A percentile compares a stretch with the other conserved stretches of the same genome.
Conservation (phyloP, 2,113 vertebrate species). For the Mionectes macconnelli region DNA sequence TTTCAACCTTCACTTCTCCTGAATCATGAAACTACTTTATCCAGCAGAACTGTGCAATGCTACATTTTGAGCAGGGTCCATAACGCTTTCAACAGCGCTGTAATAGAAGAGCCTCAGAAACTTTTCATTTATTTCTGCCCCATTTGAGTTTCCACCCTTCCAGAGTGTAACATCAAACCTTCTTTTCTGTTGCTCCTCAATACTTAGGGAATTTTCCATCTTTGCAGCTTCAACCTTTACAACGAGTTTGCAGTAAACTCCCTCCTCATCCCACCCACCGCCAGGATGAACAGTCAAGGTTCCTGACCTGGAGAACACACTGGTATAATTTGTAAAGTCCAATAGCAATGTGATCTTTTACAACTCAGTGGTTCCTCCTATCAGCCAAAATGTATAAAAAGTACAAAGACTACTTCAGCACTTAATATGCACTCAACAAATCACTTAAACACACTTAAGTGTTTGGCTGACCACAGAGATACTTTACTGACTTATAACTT, state of each 20-base stretch:
- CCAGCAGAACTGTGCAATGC: neutral
- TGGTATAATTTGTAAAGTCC: neutral
- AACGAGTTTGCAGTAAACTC: neutral
- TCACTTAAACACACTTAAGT: neutral
- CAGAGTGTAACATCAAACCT: neutral
- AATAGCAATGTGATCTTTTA: neutral
- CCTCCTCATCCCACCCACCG: neutral
- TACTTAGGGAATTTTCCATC: neutral
- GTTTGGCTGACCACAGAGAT: neutral
- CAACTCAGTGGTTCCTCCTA: neutral
- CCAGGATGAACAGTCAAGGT: neutral
- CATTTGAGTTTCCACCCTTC: neutral
- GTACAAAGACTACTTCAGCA: neutral
- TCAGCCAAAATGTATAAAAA: neutral
- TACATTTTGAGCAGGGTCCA: neutral
- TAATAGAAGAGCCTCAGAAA: neutral
- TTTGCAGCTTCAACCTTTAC: neutral
- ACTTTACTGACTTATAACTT: neutral
- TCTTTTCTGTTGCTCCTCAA: neutral
- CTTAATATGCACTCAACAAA: neutral
- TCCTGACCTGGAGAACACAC: neutral
- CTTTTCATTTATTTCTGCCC: fast-evolving
- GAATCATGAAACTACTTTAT: neutral
- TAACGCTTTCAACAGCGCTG: neutral
- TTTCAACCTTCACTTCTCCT: neutral